phyloP scores from a whole-genome alignment of 1,140 invertebrate genomes.

The Danaus plexippus region DNA sequence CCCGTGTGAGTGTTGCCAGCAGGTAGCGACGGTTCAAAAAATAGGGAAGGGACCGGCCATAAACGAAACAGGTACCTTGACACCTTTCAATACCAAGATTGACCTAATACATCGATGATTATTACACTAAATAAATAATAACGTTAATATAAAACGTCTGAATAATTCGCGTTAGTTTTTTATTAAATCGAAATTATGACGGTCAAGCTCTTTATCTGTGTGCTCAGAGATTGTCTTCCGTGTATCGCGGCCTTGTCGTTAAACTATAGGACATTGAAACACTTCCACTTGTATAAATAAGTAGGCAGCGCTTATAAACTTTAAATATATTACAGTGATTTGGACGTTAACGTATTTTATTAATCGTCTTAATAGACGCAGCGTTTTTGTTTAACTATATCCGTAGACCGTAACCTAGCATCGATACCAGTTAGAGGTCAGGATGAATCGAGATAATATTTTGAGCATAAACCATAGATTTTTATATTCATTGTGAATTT shows the following conservation, averaged over 20 bases:
- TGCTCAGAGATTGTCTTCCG: constrained; percentile 66
- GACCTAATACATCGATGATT: constrained; percentile 7
- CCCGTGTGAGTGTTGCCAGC: constrained; percentile 54
- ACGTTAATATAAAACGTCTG: too few relatives aligned
- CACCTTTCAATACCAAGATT: too few relatives aligned
- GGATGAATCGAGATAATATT: too few relatives aligned
- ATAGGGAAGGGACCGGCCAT: constrained; percentile 37
- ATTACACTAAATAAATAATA: constrained; percentile 1
- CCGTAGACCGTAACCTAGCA: too few relatives aligned
- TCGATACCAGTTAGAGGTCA: too few relatives aligned
- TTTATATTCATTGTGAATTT: too few relatives aligned
- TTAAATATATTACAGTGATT: too few relatives aligned
- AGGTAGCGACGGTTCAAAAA: constrained; percentile 36
- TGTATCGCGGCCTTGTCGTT: constrained; percentile 48
- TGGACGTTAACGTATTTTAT: too few relatives aligned
- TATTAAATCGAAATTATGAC: constrained; percentile 30
- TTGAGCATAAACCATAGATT: too few relatives aligned
- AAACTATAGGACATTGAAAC: constrained; percentile 39
- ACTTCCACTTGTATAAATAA: constrained; percentile 24
- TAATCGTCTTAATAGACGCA: too few relatives aligned
- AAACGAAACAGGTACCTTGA: constrained; percentile 45
- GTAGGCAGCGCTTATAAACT: constrained; percentile 9
- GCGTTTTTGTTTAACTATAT: too few relatives aligned
- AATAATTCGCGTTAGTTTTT: too few relatives aligned
- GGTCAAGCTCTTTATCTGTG: constrained; percentile 43